These are phyloP conservation scores for Vulpes ferrilata DNA, from an alignment of 2,113 vertebrate species.

Conservation along the genomic window DNA sequence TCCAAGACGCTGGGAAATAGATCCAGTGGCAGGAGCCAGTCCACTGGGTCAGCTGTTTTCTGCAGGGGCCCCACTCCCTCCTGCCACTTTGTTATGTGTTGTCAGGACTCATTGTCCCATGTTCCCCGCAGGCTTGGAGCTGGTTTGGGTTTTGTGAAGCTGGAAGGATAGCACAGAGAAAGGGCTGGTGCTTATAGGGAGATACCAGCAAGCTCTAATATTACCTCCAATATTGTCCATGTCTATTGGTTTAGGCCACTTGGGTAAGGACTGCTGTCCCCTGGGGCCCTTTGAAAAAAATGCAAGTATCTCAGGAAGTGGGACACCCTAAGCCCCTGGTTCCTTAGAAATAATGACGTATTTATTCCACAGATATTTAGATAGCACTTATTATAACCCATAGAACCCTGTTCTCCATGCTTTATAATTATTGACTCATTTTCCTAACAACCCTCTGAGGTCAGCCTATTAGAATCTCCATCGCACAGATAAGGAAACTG, in stretches of 20 bases:
- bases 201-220: not conserved
- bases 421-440: not conserved
- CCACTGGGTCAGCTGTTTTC: constrained; percentile 79
- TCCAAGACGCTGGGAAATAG: constrained; percentile 72
- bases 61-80: not conserved
- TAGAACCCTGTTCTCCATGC: not conserved
- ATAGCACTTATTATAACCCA: not conserved
- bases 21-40: constrained; percentile 46
- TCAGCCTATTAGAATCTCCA: not conserved
- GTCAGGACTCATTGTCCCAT: not conserved
- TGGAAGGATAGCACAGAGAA: constrained; percentile 22
- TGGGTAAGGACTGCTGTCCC: not conserved
- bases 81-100: not conserved
- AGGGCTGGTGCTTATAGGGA: not conserved
- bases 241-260: not conserved
- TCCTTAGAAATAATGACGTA: not conserved
- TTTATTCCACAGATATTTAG: constrained; percentile 5
- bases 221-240: not conserved
- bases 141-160: not conserved
- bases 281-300: not conserved
- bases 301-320: not conserved
- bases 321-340: not conserved
- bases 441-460: not conserved
- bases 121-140: not conserved
- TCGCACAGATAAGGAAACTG: not conserved